Base-by-base conservation (phyloP, 2,888 invertebrate species). In the Drosophila flavopinicola region DNA sequence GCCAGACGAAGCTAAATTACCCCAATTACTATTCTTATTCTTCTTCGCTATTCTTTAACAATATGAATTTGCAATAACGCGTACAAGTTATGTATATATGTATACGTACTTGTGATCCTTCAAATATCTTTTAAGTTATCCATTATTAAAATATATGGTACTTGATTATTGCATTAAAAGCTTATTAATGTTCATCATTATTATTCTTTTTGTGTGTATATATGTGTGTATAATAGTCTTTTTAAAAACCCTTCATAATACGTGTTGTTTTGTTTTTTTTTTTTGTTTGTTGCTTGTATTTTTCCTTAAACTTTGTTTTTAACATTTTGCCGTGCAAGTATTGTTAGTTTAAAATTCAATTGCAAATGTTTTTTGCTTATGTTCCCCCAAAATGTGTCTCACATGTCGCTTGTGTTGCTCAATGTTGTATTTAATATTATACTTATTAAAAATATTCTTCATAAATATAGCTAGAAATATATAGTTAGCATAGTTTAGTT, bases 361-460 rank as follows among this genome's bases (percentile, higher is more conserved):
- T 66, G 72, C 83, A 79, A 76, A 71, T 77, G 49, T 52, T 38
- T 42, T 59, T 76, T 78, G 63, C 73, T 79, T 68, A 85, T 84
- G 83, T 74, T 84, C 85, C 84, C 84, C 84, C 80, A 84, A 85
- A 84, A 83, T 83, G 78, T 85, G 84, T 84, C 78, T 83, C 85
- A 78, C 77, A 83, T 83, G 79, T 82, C 73, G 72, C 80, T 76
- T 84, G 59, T 79, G 61, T 71, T 59, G 69, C 52, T 73, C 35
- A 52, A 44, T 67, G 53, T 25, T 37, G 20, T 44, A 15, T 52
- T 24, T 37, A 30, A 54, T 68, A 41, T 60, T 47, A 49, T 64
- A 39, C 37, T 45, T 59, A 51, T 60, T 60, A 75, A 70, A 67
- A 66, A 74, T 69, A 63, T 48, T 51, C 39, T 47, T 67, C 54